Base-by-base conservation (phyloP, 2,888 invertebrate species). In the Nezara viridula region DNA sequence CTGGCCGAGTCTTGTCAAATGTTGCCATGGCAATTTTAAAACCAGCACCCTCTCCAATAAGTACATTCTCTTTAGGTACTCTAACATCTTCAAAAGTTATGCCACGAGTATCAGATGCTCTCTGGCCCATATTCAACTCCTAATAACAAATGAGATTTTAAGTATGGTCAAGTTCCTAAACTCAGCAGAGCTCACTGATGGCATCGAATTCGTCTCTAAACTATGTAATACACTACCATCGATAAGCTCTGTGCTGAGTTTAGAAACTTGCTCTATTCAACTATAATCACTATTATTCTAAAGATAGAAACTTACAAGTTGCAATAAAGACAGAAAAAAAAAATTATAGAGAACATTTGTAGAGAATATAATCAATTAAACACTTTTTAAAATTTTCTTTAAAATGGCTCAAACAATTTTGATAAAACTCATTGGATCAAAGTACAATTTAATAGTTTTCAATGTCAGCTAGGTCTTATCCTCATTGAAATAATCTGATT, bases 21-120 rank as follows among this genome's bases (percentile, higher is more conserved):
- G 98, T 97, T 77, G 96, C 96, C 99, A 99, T 99, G 21, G 98
- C 98, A 92, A 99, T 97, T 94, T 98, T 98, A 93, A 99, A 99
- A 47, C 99, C 99, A 81, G 96, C 95, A 2, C 99, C 99, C 94
- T 98, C 98, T 9, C 95, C 96, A 86, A 96, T 94, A 6, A 99
- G 93, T 73, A 99, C 97, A 93, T 99, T 98, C 94, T 98, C 98
- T 92, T 97, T 97, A 9, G 99, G 98, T 12, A 99, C 96, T 90
- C 97, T 95, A 0, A 99, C 99, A 93, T 99, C 99, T 93, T 99
- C 99, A 93, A 99, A 99, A 4, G 98, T 98, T 92, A 99, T 96
- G 91, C 98, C 99, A 85, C 97, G 95, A 0, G 98, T 99, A 92
- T 99, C 98, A 0, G 98, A 98, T 32, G 98, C 97, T 91, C 98